phyloP scores from a whole-genome alignment of 2,888 invertebrate species.

The Zootermopsis nevadensis region DNA sequence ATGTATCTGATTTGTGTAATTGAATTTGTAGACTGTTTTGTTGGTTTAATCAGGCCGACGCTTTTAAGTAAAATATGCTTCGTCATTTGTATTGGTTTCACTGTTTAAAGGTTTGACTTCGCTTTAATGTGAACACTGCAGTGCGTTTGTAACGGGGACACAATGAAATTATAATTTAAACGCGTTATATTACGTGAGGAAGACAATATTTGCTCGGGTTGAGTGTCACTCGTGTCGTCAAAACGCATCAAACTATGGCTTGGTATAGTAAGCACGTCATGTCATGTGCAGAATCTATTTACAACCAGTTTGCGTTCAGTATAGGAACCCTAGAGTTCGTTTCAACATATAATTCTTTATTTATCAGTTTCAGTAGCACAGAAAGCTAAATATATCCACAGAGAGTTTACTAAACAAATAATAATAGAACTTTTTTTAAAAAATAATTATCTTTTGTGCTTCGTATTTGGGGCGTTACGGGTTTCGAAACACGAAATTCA shows the following conservation, averaged over 20 bases:
- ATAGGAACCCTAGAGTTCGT: background rate
- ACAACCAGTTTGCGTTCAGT: background rate
- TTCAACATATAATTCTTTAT: no score
- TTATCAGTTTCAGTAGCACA: no score
- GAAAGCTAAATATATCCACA: no score
- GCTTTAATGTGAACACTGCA: background rate
- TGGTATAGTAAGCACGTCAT: background rate
- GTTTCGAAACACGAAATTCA: no score
- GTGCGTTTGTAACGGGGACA: background rate
- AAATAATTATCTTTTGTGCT: no score
- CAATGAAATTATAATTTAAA: background rate
- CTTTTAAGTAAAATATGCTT: background rate
- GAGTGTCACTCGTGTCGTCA: background rate
- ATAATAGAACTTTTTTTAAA: no score
- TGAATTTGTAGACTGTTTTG: background rate
- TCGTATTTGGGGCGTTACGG: no score
- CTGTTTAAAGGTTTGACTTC: background rate
- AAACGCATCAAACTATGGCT: background rate
- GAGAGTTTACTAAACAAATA: no score
- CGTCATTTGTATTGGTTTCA: background rate
- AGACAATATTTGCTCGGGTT: background rate
- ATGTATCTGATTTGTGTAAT: no score
- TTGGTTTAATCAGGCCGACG: background rate
- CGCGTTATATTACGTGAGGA: background rate
- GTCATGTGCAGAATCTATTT: background rate